Conservation (phyloP, 2,888 invertebrate genomes). For the Macropis europaea region DNA sequence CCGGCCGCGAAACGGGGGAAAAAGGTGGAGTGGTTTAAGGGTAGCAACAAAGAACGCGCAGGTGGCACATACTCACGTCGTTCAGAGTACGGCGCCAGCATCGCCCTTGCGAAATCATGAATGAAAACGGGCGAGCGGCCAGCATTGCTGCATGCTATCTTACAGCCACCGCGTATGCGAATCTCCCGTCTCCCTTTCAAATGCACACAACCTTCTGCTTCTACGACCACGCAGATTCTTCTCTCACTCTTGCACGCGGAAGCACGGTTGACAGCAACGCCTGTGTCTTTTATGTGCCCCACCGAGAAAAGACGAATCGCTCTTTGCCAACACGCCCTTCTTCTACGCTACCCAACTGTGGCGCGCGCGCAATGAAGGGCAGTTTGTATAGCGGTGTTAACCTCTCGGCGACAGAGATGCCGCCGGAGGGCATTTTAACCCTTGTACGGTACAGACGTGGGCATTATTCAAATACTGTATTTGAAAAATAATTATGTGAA, state of each 20-base stretch:
- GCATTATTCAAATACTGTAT: too few species aligned
- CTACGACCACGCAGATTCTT: background rate
- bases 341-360: background rate
- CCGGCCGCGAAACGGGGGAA: slow-evolving; percentile 10
- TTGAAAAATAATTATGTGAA: too few species aligned
- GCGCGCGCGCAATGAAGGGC: background rate
- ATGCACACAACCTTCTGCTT: background rate
- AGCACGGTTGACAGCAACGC: background rate
- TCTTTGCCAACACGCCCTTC: slow-evolving; percentile 29
- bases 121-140: slow-evolving; percentile 69
- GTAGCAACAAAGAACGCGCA: slow-evolving; percentile 33
- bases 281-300: slow-evolving; percentile 37
- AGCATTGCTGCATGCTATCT: slow-evolving; percentile 41
- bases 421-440: background rate
- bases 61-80: slow-evolving; percentile 40
- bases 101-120: slow-evolving; percentile 71
- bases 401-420: too few species aligned
- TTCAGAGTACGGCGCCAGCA: slow-evolving; percentile 55
- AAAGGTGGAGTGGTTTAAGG: slow-evolving; percentile 22
- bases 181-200: slow-evolving; percentile 20
- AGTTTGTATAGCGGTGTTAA: slow-evolving; percentile 5
- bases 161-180: slow-evolving; percentile 32
- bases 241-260: too few species aligned
- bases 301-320: slow-evolving; percentile 42
- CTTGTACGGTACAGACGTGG: too few species aligned